Conservation (phyloP, 2,888 invertebrate genomes). For the Lepas anatifera region DNA sequence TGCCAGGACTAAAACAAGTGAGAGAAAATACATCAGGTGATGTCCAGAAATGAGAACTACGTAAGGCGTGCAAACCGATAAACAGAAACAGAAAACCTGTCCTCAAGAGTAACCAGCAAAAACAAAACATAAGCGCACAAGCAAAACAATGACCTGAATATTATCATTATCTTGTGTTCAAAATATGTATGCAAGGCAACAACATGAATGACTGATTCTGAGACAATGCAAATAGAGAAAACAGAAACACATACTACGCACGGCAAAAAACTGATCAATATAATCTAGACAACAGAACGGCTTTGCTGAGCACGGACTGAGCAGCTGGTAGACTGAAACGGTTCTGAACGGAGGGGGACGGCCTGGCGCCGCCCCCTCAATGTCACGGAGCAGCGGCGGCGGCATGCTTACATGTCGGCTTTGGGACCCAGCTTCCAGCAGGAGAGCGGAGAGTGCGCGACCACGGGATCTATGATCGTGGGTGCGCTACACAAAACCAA, state of each 20-base stretch:
- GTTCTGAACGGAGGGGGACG: too few relatives aligned
- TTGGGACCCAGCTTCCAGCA: constrained; percentile 13
- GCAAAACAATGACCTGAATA: constrained; percentile 15
- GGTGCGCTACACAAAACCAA: constrained; percentile 14
- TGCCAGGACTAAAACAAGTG: constrained; percentile 11
- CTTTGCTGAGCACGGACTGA: too few relatives aligned
- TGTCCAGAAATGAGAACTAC: neutral
- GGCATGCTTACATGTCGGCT: constrained; percentile 13
- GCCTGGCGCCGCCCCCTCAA: too few relatives aligned
- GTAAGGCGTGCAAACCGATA: constrained; percentile 5
- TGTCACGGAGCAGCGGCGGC: neutral
- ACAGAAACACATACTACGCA: neutral
- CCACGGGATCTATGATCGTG: constrained; percentile 13
- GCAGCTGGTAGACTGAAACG: too few relatives aligned
- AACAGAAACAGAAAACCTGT: constrained; percentile 15
- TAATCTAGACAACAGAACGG: neutral
- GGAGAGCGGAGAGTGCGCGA: neutral
- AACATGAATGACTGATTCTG: neutral
- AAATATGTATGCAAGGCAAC: neutral
- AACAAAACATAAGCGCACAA: constrained; percentile 18
- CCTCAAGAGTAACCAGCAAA: constrained; percentile 17
- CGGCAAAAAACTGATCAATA: neutral
- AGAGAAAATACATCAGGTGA: constrained; percentile 12
- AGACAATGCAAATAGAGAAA: neutral
- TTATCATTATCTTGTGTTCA: too few relatives aligned